Evolutionary conservation across 2,888 invertebrate genomes (phyloP).

Genomic region (Aphidius colemani): DNA sequence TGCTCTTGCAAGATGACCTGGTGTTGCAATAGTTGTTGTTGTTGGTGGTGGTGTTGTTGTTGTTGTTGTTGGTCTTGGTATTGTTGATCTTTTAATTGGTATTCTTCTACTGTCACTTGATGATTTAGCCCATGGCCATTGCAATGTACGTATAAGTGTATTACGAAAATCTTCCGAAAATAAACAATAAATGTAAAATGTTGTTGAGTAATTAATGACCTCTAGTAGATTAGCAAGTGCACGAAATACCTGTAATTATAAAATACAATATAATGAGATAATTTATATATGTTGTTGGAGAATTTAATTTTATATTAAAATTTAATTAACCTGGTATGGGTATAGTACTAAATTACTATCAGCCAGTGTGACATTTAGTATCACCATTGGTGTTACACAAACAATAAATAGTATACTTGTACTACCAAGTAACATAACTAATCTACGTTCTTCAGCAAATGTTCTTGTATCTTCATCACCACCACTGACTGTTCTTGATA

Average conservation of each 20-base stretch:
- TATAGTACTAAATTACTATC: conserved; percentile 67
- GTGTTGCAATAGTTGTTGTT: conserved; percentile 47
- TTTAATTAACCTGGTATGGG: conserved; percentile 66
- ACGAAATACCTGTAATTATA: conserved; percentile 65
- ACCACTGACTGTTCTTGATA: conserved; percentile 65
- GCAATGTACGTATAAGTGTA: conserved; percentile 69
- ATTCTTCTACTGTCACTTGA: conserved; percentile 35
- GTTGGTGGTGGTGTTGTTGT: conserved; percentile 49
- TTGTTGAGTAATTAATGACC: conserved; percentile 76
- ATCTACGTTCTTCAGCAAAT: conserved; percentile 71
- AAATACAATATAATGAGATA: not conserved
- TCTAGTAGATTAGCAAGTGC: conserved; percentile 76
- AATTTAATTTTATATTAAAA: too few species aligned
- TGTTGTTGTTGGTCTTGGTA: conserved; percentile 47
- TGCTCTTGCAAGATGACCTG: conserved; percentile 46
- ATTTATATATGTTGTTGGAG: not conserved
- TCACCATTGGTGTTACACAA: conserved; percentile 75
- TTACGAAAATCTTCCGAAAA: conserved; percentile 78
- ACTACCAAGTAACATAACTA: conserved; percentile 69
- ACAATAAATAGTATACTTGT: conserved; percentile 72
- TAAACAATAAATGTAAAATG: conserved; percentile 79
- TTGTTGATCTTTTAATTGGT: conserved; percentile 46
- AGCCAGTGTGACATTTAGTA: conserved; percentile 71
- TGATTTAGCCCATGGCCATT: conserved; percentile 62
- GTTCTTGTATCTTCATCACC: conserved; percentile 68